A percentile compares a stretch with the other conserved stretches of the same genome.
Conservation (phyloP, 2,888 invertebrate genomes). For the Caenorhabditis panamensis region DNA sequence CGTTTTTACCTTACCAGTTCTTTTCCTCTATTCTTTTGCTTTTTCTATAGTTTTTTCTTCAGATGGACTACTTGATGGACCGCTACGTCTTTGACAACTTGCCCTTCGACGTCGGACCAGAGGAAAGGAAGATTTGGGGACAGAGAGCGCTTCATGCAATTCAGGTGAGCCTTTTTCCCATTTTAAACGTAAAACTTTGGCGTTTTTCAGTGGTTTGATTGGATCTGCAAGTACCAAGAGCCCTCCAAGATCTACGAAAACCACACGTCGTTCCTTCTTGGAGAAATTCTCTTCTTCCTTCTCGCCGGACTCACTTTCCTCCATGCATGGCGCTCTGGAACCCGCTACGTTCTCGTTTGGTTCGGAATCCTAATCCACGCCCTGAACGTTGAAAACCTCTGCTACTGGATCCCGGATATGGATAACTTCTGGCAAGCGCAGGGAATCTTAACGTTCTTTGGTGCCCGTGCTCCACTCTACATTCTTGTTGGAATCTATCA, state of each 20-base stretch:
- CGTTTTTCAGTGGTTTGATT: conserved; percentile 77
- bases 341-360: conserved; percentile 88
- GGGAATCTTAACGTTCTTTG: conserved; percentile 86
- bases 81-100: conserved; percentile 76
- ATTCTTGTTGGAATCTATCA: conserved; percentile 86
- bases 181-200: not conserved
- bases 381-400: conserved; percentile 86
- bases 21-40: not conserved
- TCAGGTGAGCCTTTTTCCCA: conserved; percentile 62
- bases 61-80: conserved; percentile 75
- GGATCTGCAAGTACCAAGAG: conserved; percentile 80
- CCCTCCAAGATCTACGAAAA: conserved; percentile 75
- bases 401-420: conserved; percentile 87
- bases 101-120: conserved; percentile 77
- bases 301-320: conserved; percentile 86
- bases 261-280: conserved; percentile 86
- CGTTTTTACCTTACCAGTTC: not conserved
- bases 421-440: conserved; percentile 90
- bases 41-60: not conserved
- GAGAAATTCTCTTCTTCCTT: conserved; percentile 85
- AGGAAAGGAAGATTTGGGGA: conserved; percentile 71
- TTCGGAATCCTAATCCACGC: conserved; percentile 87
- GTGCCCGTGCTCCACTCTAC: conserved; percentile 87
- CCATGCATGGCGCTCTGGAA: conserved; percentile 87
- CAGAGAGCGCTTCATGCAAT: conserved; percentile 74